Evolutionary conservation across 2,797 vertebrate genomes (phyloP), one percentile per base, ranked within the genome.

Genomic region (Fistularia commersonii): DNA sequence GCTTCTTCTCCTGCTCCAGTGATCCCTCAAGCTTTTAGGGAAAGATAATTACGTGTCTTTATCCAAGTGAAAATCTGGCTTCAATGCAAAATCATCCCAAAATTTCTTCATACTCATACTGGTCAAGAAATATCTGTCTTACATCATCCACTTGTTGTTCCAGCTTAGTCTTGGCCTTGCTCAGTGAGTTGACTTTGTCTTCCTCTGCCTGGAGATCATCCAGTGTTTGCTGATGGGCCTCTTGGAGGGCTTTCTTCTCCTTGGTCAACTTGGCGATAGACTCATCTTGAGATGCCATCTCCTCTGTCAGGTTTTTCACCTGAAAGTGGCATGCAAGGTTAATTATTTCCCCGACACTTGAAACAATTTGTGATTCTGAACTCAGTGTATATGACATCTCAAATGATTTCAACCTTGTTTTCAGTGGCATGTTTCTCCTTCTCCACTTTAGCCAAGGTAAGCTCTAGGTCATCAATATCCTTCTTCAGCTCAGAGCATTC

Each of bases 101-200:
- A 8, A 41, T 12, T 12, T 12, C 13, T n/a, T 5, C 5, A 36
- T 14, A 8, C 31, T 8, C 37, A 15, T 7, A 8, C 8, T 41
- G 11, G 4, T 40, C 8, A n/a, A 12, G 6, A 11, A 11, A 11
- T 37, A n/a, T 10, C 15, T 56, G 51, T 44, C 92, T 91, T 50
- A 93, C 93, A 72, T 96, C 92, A 43, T 96, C 93, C 39, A 95
- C 90, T 91, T 94, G 84, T 85, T 93, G 81, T 84, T 94, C 93
- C 66, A 94, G 87, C 67, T 95, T 96, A 44, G 52, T 76, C 58
- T 95, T 96, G 32, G 92, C 70, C 74, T 95, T 95, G 39, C 80
- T 88, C 73, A 94, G 77, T 69, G 80, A 79, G 51, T 93, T 95
- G 85, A 90, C 90, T 90, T 96, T 95, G 87, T 95, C 94, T 49